Conservation (phyloP, 2,113 vertebrate genomes). For the Orthonyx spaldingii region DNA sequence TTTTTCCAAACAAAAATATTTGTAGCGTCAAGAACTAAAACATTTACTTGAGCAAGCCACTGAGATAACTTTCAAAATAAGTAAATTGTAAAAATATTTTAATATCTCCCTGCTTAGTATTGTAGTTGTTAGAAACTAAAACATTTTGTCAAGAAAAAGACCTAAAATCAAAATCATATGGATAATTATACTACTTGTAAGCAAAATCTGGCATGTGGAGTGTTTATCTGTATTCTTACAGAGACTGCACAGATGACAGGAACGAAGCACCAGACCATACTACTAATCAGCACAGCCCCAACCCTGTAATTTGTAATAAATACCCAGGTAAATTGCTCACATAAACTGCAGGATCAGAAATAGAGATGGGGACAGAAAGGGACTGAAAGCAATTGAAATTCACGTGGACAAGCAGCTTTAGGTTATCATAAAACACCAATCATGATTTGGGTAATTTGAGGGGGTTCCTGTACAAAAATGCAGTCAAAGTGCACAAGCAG, state of each 20-base stretch:
- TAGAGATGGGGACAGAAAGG: neutral
- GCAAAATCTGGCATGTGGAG: neutral
- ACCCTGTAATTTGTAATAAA: slow-evolving; percentile 5
- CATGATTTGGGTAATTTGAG: fast-evolving
- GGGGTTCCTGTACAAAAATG: neutral
- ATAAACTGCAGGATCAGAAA: neutral
- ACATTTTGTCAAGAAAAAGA: neutral
- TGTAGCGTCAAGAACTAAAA: neutral
- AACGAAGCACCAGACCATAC: neutral
- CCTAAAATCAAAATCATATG: neutral
- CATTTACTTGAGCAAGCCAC: neutral
- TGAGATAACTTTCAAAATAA: neutral
- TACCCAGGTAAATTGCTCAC: neutral
- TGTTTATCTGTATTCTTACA: neutral
- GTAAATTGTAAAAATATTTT: neutral
- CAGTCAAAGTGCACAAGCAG: neutral
- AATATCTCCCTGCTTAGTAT: neutral
- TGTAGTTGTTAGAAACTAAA: neutral
- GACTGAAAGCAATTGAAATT: fast-evolving
- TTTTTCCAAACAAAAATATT: slow-evolving; percentile 26
- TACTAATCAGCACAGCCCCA: neutral
- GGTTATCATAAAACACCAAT: neutral
- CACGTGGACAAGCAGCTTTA: neutral
- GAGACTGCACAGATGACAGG: neutral
- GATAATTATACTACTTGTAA: neutral